Evolutionary conservation across 2,797 vertebrate genomes (phyloP).

Genomic region (Zonotrichia albicollis): DNA sequence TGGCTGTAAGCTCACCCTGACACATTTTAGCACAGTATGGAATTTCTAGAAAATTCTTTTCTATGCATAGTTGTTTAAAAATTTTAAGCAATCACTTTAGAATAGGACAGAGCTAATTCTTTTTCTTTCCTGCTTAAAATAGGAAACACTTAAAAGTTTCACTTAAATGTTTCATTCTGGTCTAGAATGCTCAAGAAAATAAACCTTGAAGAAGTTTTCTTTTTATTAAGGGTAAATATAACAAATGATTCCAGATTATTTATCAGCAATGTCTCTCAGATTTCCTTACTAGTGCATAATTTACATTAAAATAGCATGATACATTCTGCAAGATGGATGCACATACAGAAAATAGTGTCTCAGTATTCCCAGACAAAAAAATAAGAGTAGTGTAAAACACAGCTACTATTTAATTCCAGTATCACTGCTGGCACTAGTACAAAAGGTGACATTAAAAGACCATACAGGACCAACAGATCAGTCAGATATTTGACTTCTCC

Average conservation of each 20-base stretch:
- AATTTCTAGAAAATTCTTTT: background rate
- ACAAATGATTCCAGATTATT: background rate
- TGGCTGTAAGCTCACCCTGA: background rate
- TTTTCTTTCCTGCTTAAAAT: background rate
- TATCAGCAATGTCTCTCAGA: background rate
- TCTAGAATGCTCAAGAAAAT: background rate
- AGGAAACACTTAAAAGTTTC: background rate
- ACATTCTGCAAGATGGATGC: background rate
- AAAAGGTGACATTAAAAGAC: background rate
- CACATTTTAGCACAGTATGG: background rate
- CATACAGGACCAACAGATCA: background rate
- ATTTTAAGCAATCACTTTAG: background rate
- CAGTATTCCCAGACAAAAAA: background rate
- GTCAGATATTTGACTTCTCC: background rate
- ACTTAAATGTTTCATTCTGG: background rate
- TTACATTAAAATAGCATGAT: background rate
- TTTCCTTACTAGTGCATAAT: background rate
- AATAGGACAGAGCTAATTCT: background rate
- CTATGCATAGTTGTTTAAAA: background rate
- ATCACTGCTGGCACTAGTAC: background rate
- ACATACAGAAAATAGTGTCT: background rate
- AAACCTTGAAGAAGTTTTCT: background rate
- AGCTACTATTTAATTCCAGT: background rate
- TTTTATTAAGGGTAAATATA: background rate
- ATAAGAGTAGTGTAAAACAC: background rate